Percentiles rank a stretch among this genome's conserved stretches.
Evolutionary conservation across 2,113 vertebrate species (phyloP).

Genomic region (Okapia johnstoni): DNA sequence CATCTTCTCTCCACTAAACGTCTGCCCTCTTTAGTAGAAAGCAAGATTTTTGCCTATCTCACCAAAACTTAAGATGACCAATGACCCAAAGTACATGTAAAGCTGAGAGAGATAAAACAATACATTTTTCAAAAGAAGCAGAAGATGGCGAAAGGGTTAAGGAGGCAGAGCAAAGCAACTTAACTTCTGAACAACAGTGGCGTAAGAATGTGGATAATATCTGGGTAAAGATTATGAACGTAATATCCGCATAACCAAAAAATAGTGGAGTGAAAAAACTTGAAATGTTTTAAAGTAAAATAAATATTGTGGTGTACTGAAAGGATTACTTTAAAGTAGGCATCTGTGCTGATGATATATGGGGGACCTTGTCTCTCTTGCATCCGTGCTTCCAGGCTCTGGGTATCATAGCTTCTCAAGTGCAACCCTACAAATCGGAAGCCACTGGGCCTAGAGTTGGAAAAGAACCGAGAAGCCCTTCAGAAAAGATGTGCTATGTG

Average conservation of each 20-base stretch:
- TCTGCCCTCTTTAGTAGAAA: neutral
- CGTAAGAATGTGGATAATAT: conserved; percentile 54
- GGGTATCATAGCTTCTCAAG: neutral
- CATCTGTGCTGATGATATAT: neutral
- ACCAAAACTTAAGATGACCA: neutral
- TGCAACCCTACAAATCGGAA: neutral
- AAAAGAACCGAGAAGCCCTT: neutral
- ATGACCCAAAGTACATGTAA: neutral
- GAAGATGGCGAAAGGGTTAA: neutral
- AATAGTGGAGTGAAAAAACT: neutral
- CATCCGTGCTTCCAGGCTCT: neutral
- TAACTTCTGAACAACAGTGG: neutral
- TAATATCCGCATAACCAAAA: neutral
- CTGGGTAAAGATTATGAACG: conserved; percentile 54
- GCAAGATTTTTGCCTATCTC: neutral
- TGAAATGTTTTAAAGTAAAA: conserved; percentile 31
- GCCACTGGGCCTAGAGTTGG: neutral
- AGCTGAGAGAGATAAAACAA: neutral
- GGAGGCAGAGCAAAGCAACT: neutral
- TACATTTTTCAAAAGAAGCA: neutral
- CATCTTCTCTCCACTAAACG: neutral
- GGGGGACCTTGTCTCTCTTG: neutral
- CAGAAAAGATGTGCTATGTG: neutral
- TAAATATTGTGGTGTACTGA: neutral
- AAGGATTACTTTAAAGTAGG: neutral